phyloP scores from a whole-genome alignment of 2,888 invertebrate genomes.

The Tenthredo livida region DNA sequence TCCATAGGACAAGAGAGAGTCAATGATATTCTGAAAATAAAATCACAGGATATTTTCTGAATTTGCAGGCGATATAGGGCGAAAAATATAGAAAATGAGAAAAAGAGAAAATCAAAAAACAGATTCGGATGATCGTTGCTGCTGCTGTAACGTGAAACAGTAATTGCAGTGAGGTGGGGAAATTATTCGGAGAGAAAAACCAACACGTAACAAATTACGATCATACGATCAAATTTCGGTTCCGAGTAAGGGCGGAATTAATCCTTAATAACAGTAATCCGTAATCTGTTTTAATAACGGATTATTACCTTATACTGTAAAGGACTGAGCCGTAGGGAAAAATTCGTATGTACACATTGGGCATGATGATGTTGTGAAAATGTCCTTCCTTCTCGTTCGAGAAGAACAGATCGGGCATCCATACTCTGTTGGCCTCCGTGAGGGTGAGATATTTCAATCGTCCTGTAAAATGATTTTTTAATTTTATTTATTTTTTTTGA shows the following conservation, averaged over 20 bases:
- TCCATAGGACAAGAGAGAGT: slow-evolving; percentile 99
- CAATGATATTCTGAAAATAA: slow-evolving; percentile 89
- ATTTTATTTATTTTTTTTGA: no score
- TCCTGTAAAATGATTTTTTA: slow-evolving; percentile 79
- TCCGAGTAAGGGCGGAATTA: background rate
- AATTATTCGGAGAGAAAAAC: no score
- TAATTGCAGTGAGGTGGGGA: slow-evolving; percentile 18
- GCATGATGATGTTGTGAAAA: slow-evolving; percentile 98
- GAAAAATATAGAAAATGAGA: slow-evolving; percentile 19
- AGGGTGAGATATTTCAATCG: slow-evolving; percentile 94
- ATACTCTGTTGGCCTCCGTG: slow-evolving; percentile 96
- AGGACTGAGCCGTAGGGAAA: slow-evolving; percentile 96
- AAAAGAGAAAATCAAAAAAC: slow-evolving; percentile 12
- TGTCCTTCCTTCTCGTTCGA: slow-evolving; percentile 99
- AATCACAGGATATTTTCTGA: slow-evolving; percentile 16
- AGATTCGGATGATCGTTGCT: background rate
- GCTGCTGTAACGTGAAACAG: background rate
- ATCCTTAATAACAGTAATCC: background rate
- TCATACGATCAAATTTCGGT: background rate
- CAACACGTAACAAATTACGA: background rate
- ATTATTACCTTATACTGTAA: slow-evolving; percentile 91
- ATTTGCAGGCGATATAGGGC: background rate
- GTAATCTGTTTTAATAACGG: background rate
- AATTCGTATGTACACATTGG: slow-evolving; percentile 97
- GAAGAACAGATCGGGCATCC: slow-evolving; percentile 99